Percentiles rank a stretch among this genome's conserved stretches.
Conservation (phyloP, 2,113 vertebrate species). For the Cardinalis cardinalis region DNA sequence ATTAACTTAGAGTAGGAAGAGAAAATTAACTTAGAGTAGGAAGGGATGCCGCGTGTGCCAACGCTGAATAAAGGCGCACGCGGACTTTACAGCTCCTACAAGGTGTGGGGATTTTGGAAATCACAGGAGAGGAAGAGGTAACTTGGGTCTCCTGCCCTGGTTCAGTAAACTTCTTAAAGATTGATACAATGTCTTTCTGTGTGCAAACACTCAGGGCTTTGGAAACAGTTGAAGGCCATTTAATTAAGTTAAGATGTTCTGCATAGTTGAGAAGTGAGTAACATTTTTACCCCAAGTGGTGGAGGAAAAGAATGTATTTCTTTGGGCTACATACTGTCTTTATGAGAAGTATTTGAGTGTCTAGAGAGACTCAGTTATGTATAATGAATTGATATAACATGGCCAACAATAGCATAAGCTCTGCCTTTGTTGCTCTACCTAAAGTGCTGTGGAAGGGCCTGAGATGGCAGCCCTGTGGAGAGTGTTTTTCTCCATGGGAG, state of each 20-base stretch:
- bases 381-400: constrained; percentile 21
- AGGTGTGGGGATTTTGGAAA: not conserved
- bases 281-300: not conserved
- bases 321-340: not conserved
- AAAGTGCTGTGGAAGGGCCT: not conserved
- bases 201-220: not conserved
- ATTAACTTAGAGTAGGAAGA: not conserved
- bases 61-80: not conserved
- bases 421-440: constrained; percentile 23
- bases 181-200: not conserved
- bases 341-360: not conserved
- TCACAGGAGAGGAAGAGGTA: not conserved
- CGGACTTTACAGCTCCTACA: not conserved
- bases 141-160: not conserved
- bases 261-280: not conserved
- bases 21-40: not conserved
- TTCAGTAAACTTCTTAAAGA: not conserved
- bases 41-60: not conserved
- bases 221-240: not conserved
- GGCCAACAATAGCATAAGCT: constrained; percentile 48
- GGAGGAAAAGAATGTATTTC: not conserved
- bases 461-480: not conserved
- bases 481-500: not conserved
- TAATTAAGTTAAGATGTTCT: not conserved
- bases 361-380: not conserved